Evolutionary conservation across 2,797 vertebrate genomes (phyloP).

Genomic region (Macrochelys suwanniensis): DNA sequence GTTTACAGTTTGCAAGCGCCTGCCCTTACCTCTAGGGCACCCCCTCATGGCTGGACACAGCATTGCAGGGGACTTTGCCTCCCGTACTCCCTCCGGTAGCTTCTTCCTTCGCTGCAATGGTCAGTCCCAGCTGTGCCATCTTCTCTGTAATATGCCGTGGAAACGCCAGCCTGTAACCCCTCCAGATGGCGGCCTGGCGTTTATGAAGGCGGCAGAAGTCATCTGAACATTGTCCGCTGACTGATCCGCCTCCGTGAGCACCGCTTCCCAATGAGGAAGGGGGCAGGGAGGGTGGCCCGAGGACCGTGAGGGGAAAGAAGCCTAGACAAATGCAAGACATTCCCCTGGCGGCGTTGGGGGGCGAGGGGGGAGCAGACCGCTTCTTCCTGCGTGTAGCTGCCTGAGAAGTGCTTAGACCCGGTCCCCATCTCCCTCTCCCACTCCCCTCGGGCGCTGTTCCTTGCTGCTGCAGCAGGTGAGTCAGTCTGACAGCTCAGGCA

Average conservation of each 20-base stretch:
- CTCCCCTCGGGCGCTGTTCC: background rate
- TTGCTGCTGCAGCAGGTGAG: slow-evolving; percentile 72
- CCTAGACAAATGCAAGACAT: background rate
- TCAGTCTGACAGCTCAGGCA: slow-evolving; percentile 75
- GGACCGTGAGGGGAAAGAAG: background rate
- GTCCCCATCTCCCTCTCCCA: background rate
- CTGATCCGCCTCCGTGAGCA: background rate
- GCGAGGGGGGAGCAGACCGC: background rate
- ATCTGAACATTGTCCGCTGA: accelerated
- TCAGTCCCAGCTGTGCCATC: too few species aligned
- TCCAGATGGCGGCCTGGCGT: accelerated
- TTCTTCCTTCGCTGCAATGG: background rate
- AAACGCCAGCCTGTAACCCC: background rate
- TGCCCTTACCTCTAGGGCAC: background rate
- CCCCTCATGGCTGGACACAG: background rate
- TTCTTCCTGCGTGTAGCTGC: accelerated
- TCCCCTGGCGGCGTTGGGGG: accelerated
- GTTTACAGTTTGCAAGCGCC: background rate
- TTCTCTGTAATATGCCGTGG: background rate
- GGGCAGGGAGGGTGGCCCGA: too few species aligned
- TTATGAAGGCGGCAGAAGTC: background rate
- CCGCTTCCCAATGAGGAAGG: background rate
- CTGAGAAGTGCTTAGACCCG: background rate
- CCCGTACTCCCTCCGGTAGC: background rate
- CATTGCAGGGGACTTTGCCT: background rate